Evolutionary conservation across 1,140 invertebrate species (phyloP), one percentile per base, ranked within the genome.

Genomic region (Manduca sexta): DNA sequence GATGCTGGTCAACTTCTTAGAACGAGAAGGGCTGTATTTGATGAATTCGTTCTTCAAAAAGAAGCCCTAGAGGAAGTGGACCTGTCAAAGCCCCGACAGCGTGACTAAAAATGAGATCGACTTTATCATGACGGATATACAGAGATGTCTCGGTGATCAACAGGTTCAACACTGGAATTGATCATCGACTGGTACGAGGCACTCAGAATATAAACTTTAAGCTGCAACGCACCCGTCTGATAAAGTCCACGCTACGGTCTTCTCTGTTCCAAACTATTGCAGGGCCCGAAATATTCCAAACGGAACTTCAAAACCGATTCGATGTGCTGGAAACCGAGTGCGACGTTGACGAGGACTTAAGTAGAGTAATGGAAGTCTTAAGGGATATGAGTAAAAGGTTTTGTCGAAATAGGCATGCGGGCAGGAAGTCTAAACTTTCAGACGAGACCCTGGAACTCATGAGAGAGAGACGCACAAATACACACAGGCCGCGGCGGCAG

Each of bases 121-220:
- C 42, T 69, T 63, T 44, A 67, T 67, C 29, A 45, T 68, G 35
- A 30, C 46, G 17, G 51, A 64, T 61, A 66, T 70, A 57, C 45
- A 65, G 39, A 13, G 53, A 70, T 56, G 46, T 68, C 47, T 59
- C 58, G 6, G 64, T 68, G 43, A 58, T 70, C 41, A 67, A 57
- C 21, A 21, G 21, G 21, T 21, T 21, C 21, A 21, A 21, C 21
- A 21, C 21, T 7, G 21, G 21, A 21, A 58, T 49, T 34, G 51
- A 59, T 49, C 46, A 67, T 52, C n/a, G 53, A 44, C 13, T 50
- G 6, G 31, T 49, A 11, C 10, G 31, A 34, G 31, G 31, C 12
- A 34, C 31, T 21, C 10, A 8, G 13, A 38, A 38, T 38, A 17
- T 38, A 10, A 17, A 38, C 15, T 38, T 38, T 8, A 38, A 38